These are phyloP conservation scores for Dimorphilus gyrociliatus DNA, from an alignment of 2,888 invertebrate species.

Conservation along the genomic window DNA sequence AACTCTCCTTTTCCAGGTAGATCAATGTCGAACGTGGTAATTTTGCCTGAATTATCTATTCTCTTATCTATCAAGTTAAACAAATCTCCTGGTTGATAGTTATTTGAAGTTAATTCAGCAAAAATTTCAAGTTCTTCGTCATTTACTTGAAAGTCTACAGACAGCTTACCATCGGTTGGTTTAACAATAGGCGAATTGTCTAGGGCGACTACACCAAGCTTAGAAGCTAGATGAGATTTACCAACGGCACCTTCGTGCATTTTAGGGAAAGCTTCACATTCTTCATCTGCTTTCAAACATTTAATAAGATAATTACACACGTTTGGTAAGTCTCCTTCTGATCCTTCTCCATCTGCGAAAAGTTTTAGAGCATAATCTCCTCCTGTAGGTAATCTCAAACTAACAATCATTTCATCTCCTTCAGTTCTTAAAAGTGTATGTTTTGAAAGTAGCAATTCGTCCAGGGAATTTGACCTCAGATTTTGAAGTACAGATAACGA, in stretches of 20 bases:
- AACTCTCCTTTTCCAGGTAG: conserved; percentile 25
- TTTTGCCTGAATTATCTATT: conserved; percentile 15
- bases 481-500: conserved; percentile 20
- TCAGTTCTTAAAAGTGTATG: conserved; percentile 21
- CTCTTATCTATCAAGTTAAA: conserved; percentile 14
- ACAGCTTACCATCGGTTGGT: conserved; percentile 16
- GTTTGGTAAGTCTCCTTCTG: conserved; percentile 23
- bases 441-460: conserved; percentile 18
- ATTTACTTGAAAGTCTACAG: conserved; percentile 18
- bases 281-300: conserved; percentile 14
- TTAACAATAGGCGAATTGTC: too few relatives aligned
- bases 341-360: conserved; percentile 21
- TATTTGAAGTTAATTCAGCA: conserved; percentile 22
- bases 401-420: conserved; percentile 21
- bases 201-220: conserved; percentile 18
- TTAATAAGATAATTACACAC: conserved; percentile 30
- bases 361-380: conserved; percentile 28
- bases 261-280: conserved; percentile 21
- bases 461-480: conserved; percentile 18
- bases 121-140: conserved; percentile 20
- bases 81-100: conserved; percentile 14
- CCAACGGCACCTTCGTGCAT: conserved; percentile 20
- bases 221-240: conserved; percentile 13
- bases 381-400: conserved; percentile 21
- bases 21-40: conserved; percentile 23